Base-by-base conservation (phyloP, 2,888 invertebrate species). In the Spilarctia lutea region DNA sequence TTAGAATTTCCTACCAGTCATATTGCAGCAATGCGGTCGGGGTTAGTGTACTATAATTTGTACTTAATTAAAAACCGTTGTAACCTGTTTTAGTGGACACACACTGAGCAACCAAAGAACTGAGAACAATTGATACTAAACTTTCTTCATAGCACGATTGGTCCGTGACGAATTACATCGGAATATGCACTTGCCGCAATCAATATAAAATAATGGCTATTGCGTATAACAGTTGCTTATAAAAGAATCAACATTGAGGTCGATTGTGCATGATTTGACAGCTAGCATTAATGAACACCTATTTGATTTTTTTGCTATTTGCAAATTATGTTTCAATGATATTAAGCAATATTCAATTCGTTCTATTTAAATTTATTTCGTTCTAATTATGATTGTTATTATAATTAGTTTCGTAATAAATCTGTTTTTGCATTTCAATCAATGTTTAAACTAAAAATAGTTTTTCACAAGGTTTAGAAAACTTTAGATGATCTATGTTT, bases 111-210 rank as follows among this genome's bases (percentile, higher is more conserved):
- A 70, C 81, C 76, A 79, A 52, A 67, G 16, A 52, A 67, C 81
- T 78, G 79, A 77, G 76, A 80, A 72, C 76, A 76, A 66, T 82
- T 86, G 86, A 82, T 83, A 89, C 63, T 18, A 30, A 63, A 63
- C 90, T 91, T 90, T 90, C 91, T 85, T 91, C 77, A 80, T 35
- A 65, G 75, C 84, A 79, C 84, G 83, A 83, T 74, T 73, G 72
- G 72, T 73, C 82, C 86, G 85, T 85, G 82, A 82, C 86, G 72
- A 85, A 83, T 85, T 68, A 71, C 65, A 80, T 83, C 72, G 83
- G 79, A 82, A 83, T 82, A 80, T 80, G 79, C 77, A 81, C 68
- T 79, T 74, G 73, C 70, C 72, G 77, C 82, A 77, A 74, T 75
- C 74, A 71, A 79, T 76, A 27, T 68, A 75, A 75, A 77, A 33